Conservation (phyloP, 2,797 vertebrate species). For the Botia almorhae region DNA sequence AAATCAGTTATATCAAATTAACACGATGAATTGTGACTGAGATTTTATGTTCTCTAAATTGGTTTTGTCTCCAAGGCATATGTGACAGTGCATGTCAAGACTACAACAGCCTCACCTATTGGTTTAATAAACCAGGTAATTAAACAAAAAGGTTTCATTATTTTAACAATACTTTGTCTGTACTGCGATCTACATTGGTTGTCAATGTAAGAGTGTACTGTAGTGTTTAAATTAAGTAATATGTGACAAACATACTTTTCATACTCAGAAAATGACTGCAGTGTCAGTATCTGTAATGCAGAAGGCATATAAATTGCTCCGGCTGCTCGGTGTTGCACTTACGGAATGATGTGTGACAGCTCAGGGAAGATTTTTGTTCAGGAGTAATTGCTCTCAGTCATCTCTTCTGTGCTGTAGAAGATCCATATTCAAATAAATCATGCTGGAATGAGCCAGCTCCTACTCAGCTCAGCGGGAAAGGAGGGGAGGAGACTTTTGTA, state of each 20-base stretch:
- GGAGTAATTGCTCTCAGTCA: conserved; percentile 59
- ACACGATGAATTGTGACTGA: conserved; percentile 72
- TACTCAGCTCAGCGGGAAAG: conserved; percentile 15
- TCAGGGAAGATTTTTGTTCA: conserved; percentile 51
- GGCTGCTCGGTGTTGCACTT: conserved; percentile 39
- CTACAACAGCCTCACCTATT: conserved; percentile 40
- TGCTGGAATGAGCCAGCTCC: conserved; percentile 49
- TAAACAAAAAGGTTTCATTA: conserved; percentile 40
- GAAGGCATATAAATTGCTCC: conserved; percentile 41
- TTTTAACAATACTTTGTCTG: conserved; percentile 8
- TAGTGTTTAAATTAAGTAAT: conserved; percentile 42
- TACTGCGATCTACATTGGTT: conserved; percentile 20
- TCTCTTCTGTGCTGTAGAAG: conserved; percentile 49
- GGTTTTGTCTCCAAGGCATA: conserved; percentile 71
- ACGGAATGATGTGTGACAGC: conserved; percentile 49
- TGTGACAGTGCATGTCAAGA: conserved; percentile 62
- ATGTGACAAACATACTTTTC: conserved; percentile 46
- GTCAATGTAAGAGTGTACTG: conserved; percentile 12
- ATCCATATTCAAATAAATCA: conserved; percentile 65
- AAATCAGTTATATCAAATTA: conserved; percentile 79
- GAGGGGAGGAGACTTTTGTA: neutral
- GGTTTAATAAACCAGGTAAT: conserved; percentile 34
- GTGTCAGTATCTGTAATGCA: conserved; percentile 45
- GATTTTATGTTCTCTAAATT: conserved; percentile 68
- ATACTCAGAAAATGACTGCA: conserved; percentile 47